These are phyloP conservation scores for Adelosebastes latens DNA, from an alignment of 2,797 vertebrate genomes.

Conservation along the genomic window DNA sequence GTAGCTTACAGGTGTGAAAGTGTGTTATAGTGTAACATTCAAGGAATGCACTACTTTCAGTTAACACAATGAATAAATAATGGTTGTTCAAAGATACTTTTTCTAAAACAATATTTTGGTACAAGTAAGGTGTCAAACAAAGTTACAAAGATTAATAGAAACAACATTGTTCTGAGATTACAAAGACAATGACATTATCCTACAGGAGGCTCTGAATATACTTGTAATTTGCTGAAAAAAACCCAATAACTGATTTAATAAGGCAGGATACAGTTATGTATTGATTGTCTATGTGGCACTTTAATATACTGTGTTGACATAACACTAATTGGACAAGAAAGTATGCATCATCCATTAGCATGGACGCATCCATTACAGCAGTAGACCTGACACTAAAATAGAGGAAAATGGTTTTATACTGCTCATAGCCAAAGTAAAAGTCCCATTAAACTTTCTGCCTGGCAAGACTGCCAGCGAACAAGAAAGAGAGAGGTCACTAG, in stretches of 20 bases:
- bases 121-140: background rate
- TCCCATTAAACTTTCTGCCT: constrained; percentile 14
- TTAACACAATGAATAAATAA: background rate
- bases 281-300: constrained; percentile 2
- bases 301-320: constrained; percentile 12
- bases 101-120: background rate
- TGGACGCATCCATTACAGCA: constrained; percentile 20
- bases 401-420: background rate
- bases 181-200: background rate
- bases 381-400: background rate
- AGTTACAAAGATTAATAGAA: background rate
- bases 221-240: background rate
- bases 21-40: background rate
- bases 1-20: background rate
- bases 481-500: background rate
- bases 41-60: background rate
- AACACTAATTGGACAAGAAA: constrained; percentile 20
- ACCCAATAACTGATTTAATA: background rate
- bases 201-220: background rate
- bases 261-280: background rate
- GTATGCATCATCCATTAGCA: constrained; percentile 17
- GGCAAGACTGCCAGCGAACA: background rate
- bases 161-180: background rate
- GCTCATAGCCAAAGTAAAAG: background rate
- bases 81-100: background rate